Conservation (phyloP, 2,113 vertebrate species). For the Cyanoderma ruficeps region DNA sequence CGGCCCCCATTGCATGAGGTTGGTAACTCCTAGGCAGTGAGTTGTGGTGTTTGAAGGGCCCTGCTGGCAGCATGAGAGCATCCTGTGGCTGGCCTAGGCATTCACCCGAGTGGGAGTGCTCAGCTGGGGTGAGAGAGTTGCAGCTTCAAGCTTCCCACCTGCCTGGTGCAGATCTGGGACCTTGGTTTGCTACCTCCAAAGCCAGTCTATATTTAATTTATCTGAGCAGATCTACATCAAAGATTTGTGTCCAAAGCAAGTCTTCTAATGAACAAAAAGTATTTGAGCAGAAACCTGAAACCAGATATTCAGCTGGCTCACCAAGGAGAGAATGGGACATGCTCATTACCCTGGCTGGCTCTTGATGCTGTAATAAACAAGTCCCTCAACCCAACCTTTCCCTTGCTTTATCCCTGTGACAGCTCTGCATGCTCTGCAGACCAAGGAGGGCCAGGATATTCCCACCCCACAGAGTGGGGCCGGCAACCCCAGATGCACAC, state of each 20-base stretch:
- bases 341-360: background rate
- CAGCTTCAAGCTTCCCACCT: background rate
- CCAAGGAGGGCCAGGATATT: background rate
- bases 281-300: background rate
- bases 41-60: background rate
- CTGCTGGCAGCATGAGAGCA: background rate
- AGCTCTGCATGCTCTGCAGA: background rate
- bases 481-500: rapidly evolving
- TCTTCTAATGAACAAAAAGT: background rate
- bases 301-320: background rate
- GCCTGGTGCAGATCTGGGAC: background rate
- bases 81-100: background rate
- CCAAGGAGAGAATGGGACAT: background rate
- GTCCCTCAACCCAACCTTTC: background rate
- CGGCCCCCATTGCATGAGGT: rapidly evolving
- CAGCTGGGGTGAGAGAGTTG: background rate
- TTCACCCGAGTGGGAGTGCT: rapidly evolving
- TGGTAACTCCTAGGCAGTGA: background rate
- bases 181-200: rapidly evolving
- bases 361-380: background rate
- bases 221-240: background rate
- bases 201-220: background rate
- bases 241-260: background rate
- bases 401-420: background rate
- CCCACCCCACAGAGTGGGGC: background rate